Evolutionary conservation across 35 echinoderm and acorn worm species (phyloP).

Genomic region (Lytechinus pictus): DNA sequence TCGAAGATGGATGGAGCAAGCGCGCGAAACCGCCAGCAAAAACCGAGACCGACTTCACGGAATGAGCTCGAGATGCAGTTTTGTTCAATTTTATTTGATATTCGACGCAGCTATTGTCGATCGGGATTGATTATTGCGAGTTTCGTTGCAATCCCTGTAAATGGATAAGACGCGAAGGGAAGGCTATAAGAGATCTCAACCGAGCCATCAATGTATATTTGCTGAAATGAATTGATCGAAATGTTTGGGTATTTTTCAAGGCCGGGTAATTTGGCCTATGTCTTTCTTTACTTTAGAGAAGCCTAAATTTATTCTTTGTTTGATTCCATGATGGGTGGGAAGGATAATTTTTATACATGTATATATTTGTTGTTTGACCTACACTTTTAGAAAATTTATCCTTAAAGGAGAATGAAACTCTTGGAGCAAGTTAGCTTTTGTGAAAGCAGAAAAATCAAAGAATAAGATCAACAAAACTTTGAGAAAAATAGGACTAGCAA

Average conservation of each 20-base stretch:
- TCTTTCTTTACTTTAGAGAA: background rate
- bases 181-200: background rate
- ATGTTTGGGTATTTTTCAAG: background rate
- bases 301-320: background rate
- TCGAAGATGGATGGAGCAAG: background rate
- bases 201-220: background rate
- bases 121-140: background rate
- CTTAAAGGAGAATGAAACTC: no score
- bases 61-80: background rate
- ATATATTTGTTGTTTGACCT: background rate
- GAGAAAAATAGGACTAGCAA: no score
- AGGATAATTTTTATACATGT: background rate
- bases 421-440: no score
- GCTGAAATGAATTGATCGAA: background rate
- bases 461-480: no score
- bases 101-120: background rate
- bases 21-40: background rate
- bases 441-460: no score
- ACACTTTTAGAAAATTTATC: no score
- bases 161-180: background rate
- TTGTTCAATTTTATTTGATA: background rate
- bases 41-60: background rate
- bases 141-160: background rate
- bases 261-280: background rate
- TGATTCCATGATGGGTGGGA: background rate